A percentile compares a stretch with the other conserved stretches of the same genome.
Conservation (phyloP, 2,888 invertebrate genomes). For the Gnatocerus cornutus region DNA sequence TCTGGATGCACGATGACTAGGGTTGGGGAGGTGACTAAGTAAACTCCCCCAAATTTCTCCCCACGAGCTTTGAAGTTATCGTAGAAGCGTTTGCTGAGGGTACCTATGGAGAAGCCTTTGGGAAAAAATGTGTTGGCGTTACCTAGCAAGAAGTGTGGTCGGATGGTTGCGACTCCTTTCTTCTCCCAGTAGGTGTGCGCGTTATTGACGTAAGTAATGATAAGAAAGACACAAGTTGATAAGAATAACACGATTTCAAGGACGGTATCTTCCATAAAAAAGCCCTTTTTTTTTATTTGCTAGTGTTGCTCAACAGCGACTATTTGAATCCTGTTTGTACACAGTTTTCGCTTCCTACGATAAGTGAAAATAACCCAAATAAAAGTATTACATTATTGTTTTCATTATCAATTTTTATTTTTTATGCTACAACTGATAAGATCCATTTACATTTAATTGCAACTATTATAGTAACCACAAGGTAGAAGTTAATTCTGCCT, state of each 20-base stretch:
- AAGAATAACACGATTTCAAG: not conserved
- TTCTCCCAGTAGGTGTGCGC: constrained; percentile 57
- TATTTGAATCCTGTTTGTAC: no score
- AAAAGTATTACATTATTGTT: no score
- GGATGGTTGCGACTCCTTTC: constrained; percentile 53
- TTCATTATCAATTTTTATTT: no score
- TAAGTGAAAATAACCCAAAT: no score
- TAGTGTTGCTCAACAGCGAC: no score
- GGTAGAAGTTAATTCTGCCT: no score
- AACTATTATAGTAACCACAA: no score
- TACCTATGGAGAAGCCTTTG: constrained; percentile 42
- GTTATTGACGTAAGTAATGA: constrained; percentile 42
- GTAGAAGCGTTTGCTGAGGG: constrained; percentile 54
- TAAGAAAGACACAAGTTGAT: constrained; percentile 3
- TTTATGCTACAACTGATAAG: no score
- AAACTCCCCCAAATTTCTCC: constrained; percentile 46
- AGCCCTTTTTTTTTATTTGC: not conserved
- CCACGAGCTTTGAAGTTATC: constrained; percentile 45
- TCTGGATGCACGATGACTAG: constrained; percentile 61
- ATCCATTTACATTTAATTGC: no score
- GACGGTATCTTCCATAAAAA: not conserved
- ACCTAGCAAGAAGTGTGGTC: constrained; percentile 61
- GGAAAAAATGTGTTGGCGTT: constrained; percentile 49
- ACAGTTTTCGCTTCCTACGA: no score
- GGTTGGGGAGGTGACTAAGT: constrained; percentile 51